phyloP scores from a whole-genome alignment of 2,797 vertebrate species.

The Buphagus erythrorhynchus region DNA sequence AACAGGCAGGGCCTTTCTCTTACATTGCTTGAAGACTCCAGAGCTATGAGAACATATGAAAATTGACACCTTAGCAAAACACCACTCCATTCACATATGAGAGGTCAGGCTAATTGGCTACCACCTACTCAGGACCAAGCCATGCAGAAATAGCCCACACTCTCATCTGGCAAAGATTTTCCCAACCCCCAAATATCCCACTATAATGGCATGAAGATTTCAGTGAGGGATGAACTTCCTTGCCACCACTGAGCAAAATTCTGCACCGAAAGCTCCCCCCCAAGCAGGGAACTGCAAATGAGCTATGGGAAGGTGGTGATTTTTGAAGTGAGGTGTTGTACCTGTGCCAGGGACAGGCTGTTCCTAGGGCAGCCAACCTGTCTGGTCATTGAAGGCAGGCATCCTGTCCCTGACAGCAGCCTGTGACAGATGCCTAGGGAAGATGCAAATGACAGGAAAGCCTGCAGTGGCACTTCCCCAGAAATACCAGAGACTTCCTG shows the following conservation, averaged over 20 bases:
- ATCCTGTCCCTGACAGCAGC: not conserved
- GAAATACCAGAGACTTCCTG: conserved; percentile 43
- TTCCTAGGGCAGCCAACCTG: not conserved
- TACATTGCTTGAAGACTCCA: not conserved
- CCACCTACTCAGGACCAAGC: not conserved
- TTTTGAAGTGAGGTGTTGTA: not conserved
- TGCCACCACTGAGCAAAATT: not conserved
- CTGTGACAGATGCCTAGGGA: not conserved
- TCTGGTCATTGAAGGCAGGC: not conserved
- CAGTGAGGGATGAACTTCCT: not conserved
- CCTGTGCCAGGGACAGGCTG: not conserved
- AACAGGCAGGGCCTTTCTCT: not conserved
- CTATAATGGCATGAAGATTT: not conserved
- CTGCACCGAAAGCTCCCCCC: not conserved
- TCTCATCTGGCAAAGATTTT: not conserved
- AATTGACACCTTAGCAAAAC: not conserved
- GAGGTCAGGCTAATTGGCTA: not conserved
- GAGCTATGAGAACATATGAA: not conserved
- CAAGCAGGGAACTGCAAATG: not conserved
- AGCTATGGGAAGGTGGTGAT: not conserved
- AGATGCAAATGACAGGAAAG: conserved; percentile 36
- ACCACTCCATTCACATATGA: not conserved
- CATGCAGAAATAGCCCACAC: not conserved
- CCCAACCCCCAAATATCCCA: not conserved
- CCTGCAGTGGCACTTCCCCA: conserved; percentile 28